Conservation (phyloP, 2,113 vertebrate species). For the Rhizomys pruinosus region DNA sequence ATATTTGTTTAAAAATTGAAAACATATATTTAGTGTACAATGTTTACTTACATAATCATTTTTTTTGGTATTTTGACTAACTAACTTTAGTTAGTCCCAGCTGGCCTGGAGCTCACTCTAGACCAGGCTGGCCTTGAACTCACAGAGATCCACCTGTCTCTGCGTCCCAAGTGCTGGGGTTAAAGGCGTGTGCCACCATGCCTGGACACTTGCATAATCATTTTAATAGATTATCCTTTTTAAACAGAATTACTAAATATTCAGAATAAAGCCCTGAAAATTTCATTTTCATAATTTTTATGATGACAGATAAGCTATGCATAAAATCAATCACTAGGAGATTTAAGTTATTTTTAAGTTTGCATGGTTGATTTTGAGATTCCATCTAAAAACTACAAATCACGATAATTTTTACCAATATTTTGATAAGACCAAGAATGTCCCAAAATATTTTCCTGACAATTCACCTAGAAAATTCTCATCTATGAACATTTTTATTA, state of each 20-base stretch:
- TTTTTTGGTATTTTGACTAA: too few species aligned
- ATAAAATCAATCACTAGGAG: neutral
- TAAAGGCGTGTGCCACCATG: too few species aligned
- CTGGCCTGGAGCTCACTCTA: too few species aligned
- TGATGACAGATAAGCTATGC: neutral
- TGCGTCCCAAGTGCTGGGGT: too few species aligned
- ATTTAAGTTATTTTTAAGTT: neutral
- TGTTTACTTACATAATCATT: neutral
- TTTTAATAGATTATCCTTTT: neutral
- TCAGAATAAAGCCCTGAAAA: neutral
- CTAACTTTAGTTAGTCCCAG: too few species aligned
- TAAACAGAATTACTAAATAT: constrained; percentile 21
- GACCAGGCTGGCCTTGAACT: too few species aligned
- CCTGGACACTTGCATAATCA: neutral
- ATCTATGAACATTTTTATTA: constrained; percentile 55
- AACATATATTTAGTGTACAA: neutral
- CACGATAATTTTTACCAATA: constrained; percentile 42
- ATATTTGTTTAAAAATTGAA: neutral
- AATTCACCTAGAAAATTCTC: constrained; percentile 49
- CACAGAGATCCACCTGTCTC: too few species aligned
- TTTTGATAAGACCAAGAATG: constrained; percentile 53
- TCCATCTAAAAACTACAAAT: constrained; percentile 26
- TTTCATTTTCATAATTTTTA: constrained; percentile 12
- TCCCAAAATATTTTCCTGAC: constrained; percentile 41
- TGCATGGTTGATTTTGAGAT: constrained; percentile 1